Base-by-base conservation (phyloP, 1,140 invertebrate species). In the Neodiprion pinetum region DNA sequence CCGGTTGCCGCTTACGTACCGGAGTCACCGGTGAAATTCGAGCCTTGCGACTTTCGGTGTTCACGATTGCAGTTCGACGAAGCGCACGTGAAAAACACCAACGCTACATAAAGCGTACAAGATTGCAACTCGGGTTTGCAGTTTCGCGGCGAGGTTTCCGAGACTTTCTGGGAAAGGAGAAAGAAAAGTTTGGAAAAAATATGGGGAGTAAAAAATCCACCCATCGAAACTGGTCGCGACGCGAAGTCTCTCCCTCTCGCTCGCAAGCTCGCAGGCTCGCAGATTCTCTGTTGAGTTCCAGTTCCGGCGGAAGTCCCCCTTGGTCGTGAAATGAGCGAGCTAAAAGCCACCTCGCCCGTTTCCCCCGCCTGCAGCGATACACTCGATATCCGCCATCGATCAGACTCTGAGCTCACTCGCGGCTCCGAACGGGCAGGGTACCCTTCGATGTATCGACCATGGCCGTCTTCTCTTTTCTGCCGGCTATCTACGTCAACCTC, bases 291-390 rank as follows among this genome's bases (percentile, higher is more conserved):
- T 72, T 73, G 71, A 74, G 70, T 48, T 61, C 47, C 68, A 28
- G 74, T 77, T 78, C 73, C 77, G 71, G 23, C 79, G 80, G 77
- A 81, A 81, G 75, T 80, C 76, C 74, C 72, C 76, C 75, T 79
- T 77, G 77, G 79, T 75, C 80, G 77, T 72, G 72, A 80, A 81
- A 82, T 78, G 77, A 80, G 76, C 82, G 80, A 82, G 77, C 75
- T 61, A 61, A 61, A 61, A 61, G 53, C 53, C 53, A 61, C 53
- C 53, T 61, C n/a, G 3, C 53, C 67, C 67, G 11, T 69, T 40
- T 14, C 48, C 48, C 70, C 28, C 48, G 67, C 40, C 21, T 23
- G 17, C 48, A n/a, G 48, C 70, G 48, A 71, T 71, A 48, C 70
- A 71, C n/a, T 71, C 70, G 70, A 71, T 71, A 71, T 71, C 70